A percentile compares a stretch with the other conserved stretches of the same genome.
Evolutionary conservation across 2,888 invertebrate genomes (phyloP).

Genomic region (Lamellibrachia columna): DNA sequence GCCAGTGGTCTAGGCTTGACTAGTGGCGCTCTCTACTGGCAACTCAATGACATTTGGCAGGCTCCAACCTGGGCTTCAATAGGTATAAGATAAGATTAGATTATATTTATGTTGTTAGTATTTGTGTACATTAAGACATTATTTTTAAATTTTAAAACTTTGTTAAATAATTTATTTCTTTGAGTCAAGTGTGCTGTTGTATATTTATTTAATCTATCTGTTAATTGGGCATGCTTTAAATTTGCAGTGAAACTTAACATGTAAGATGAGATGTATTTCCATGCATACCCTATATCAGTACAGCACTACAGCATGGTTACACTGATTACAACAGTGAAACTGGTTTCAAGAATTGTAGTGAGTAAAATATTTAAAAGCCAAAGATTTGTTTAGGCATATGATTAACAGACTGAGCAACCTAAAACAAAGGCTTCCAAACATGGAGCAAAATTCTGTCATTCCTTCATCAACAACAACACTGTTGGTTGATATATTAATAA

Average conservation of each 20-base stretch:
- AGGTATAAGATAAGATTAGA: constrained; percentile 45
- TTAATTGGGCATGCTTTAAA: not conserved
- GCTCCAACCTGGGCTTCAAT: constrained; percentile 86
- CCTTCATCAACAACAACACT: no score
- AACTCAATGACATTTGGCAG: constrained; percentile 97
- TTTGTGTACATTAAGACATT: not conserved
- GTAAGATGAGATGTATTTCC: constrained; percentile 1
- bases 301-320: no score
- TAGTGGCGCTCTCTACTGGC: constrained; percentile 99
- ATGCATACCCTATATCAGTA: not conserved
- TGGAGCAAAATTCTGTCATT: no score
- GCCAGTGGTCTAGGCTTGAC: constrained; percentile 75
- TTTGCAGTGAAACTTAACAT: not conserved
- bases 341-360: no score
- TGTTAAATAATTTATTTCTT: not conserved
- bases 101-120: not conserved
- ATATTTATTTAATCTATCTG: no score
- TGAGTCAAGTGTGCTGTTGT: no score
- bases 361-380: no score
- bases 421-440: no score
- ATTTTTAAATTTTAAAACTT: not conserved
- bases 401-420: no score
- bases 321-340: no score
- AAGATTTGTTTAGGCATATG: no score
- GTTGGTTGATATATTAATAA: no score